Evolutionary conservation across 2,888 invertebrate species (phyloP).

Genomic region (Steinernema scapterisci): DNA sequence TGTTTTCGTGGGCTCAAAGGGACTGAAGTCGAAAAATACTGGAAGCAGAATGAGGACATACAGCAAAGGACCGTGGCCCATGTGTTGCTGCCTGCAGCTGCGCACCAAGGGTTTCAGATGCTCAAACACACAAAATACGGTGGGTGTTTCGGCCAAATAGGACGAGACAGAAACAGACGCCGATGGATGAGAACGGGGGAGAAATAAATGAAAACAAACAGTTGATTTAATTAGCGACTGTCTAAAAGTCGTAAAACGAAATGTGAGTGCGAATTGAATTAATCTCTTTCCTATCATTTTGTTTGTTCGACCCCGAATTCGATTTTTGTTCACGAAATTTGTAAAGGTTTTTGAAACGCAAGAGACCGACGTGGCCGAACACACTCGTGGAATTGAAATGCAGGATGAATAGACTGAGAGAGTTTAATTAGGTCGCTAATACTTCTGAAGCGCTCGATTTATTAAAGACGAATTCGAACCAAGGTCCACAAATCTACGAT

Average conservation of each 20-base stretch:
- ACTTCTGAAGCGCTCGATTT: too few species aligned
- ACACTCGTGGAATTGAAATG: too few species aligned
- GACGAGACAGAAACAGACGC: background rate
- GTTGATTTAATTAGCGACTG: slow-evolving; percentile 7
- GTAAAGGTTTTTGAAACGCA: too few species aligned
- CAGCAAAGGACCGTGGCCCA: background rate
- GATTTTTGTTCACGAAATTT: background rate
- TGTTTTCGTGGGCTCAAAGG: slow-evolving; percentile 21
- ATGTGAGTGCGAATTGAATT: background rate
- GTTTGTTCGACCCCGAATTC: background rate
- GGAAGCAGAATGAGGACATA: background rate
- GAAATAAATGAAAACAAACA: slow-evolving; percentile 16
- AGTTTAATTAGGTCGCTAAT: too few species aligned
- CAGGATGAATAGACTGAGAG: too few species aligned
- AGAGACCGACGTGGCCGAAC: too few species aligned
- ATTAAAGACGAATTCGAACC: too few species aligned
- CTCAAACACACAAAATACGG: too few species aligned
- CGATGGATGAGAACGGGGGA: background rate
- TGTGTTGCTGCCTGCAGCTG: background rate
- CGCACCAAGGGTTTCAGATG: too few species aligned
- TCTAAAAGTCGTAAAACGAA: background rate
- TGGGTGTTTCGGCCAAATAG: too few species aligned
- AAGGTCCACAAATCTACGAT: too few species aligned
- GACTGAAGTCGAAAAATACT: background rate
- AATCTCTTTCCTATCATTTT: background rate